phyloP scores from a whole-genome alignment of 2,888 invertebrate species.

The Odiellus spinosus region DNA sequence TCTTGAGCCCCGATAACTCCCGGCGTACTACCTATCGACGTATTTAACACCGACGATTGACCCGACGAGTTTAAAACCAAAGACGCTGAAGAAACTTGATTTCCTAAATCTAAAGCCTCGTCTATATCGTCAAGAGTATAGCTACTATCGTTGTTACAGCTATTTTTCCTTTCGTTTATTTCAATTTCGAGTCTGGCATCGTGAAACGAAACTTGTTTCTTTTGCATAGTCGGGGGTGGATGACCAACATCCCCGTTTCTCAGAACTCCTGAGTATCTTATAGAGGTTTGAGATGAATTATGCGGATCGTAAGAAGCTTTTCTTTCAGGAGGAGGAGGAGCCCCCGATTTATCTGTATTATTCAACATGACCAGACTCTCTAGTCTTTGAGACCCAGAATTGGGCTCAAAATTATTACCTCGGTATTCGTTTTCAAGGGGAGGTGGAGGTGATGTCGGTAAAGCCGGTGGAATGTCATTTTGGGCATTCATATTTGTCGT shows the following conservation, averaged over 20 bases:
- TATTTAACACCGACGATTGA: conserved; percentile 13
- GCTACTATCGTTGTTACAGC: conserved; percentile 21
- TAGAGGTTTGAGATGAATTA: conserved; percentile 24
- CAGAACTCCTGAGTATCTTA: conserved; percentile 7
- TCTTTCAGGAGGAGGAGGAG: conserved; percentile 59
- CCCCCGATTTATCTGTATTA: conserved; percentile 11
- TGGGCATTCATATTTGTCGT: neutral
- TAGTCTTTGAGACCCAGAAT: conserved; percentile 19
- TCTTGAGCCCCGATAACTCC: conserved; percentile 97
- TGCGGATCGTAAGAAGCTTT: conserved; percentile 75
- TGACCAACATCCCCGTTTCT: conserved; percentile 11
- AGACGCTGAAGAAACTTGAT: conserved; percentile 5
- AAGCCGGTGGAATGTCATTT: conserved; percentile 29
- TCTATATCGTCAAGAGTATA: conserved; percentile 23
- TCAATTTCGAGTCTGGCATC: conserved; percentile 26
- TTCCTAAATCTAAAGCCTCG: conserved; percentile 20
- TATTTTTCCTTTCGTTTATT: conserved; percentile 21
- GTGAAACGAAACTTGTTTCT: conserved; percentile 31
- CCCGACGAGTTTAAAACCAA: neutral
- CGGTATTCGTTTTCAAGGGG: conserved; percentile 14
- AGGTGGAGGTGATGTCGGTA: conserved; percentile 24
- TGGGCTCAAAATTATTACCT: neutral
- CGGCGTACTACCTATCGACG: conserved; percentile 50
- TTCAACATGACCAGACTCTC: conserved; percentile 16
- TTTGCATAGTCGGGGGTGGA: conserved; percentile 8